Percentiles rank a stretch among this genome's conserved stretches.
Conservation (phyloP, 1,140 invertebrate genomes). For the Zaprionus nigranus region DNA sequence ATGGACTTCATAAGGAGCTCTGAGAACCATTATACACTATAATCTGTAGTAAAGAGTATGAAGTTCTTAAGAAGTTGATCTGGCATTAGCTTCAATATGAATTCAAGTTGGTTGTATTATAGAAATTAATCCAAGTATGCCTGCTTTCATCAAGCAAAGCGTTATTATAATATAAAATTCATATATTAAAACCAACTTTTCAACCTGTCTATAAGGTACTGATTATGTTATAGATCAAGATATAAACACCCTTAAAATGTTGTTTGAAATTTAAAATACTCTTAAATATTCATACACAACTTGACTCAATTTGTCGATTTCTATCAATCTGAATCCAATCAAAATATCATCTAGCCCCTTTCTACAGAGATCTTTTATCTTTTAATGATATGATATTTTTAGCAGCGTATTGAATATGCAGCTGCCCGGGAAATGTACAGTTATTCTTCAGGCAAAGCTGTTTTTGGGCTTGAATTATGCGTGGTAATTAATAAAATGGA, state of each 20-base stretch:
- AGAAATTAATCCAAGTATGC: too few relatives aligned
- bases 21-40: conserved; percentile 14
- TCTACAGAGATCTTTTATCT: neutral
- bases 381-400: conserved; percentile 8
- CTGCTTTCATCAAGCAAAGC: too few relatives aligned
- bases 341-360: neutral
- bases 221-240: neutral
- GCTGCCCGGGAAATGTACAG: neutral
- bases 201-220: too few relatives aligned
- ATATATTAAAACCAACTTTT: too few relatives aligned
- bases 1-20: too few relatives aligned
- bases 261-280: neutral
- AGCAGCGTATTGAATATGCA: conserved; percentile 16
- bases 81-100: too few relatives aligned
- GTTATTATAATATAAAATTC: too few relatives aligned
- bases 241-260: neutral
- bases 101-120: too few relatives aligned
- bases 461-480: conserved; percentile 69
- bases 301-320: neutral
- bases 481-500: conserved; percentile 83
- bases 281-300: neutral
- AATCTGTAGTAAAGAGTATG: neutral
- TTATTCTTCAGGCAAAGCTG: neutral
- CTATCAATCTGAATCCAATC: conserved; percentile 3
- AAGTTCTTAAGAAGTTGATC: too few relatives aligned